Evolutionary conservation across 2,888 invertebrate species (phyloP), one percentile per base, ranked within the genome.

Genomic region (Ptychoptera albimana): DNA sequence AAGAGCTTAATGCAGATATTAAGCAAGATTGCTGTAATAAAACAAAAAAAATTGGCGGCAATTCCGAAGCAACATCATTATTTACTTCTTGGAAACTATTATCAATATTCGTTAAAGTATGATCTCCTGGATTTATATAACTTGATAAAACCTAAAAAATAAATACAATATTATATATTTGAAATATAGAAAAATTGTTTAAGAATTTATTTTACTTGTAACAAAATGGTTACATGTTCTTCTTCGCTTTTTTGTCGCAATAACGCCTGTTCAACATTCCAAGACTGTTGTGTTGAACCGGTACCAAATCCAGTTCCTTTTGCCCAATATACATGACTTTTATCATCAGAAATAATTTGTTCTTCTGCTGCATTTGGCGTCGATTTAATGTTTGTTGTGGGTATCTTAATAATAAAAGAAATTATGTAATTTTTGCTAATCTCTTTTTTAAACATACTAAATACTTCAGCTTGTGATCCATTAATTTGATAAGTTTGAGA

Each of bases 241-340:
- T 96, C 94, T 65, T 94, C 92, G 48, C 84, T 85, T 48, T 80
- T 77, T 61, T 93, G 92, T 10, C 89, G 72, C 50, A 87, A 66
- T 42, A 94, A 66, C n/a, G 92, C 91, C 59, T 91, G 89, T 58
- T 94, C 93, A 34, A 94, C 88, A 65, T 94, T 92, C 94, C 94
- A 96, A 39, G 88, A 88, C 61, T 92, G 92, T 50, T 87, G 84
- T 10, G 91, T 94, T 15, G 89, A 89, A 16, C 94, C 94, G 1
- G 92, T 93, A 41, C 94, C 94, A 66, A 93, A 94, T 2, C 94
- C 94, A 2, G 94, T 94, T 37, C 93, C 93, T 63, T 94, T 93
- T 1, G 92, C 93, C 92, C 92, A 93, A 65, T 92, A 88, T 51
- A 82, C 68, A 57, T 85, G 84, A 34, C 77, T 76, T 57, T 81